These are phyloP conservation scores for Styela plicata DNA, from an alignment of 23 tunicate genomes.

Conservation along the genomic window DNA sequence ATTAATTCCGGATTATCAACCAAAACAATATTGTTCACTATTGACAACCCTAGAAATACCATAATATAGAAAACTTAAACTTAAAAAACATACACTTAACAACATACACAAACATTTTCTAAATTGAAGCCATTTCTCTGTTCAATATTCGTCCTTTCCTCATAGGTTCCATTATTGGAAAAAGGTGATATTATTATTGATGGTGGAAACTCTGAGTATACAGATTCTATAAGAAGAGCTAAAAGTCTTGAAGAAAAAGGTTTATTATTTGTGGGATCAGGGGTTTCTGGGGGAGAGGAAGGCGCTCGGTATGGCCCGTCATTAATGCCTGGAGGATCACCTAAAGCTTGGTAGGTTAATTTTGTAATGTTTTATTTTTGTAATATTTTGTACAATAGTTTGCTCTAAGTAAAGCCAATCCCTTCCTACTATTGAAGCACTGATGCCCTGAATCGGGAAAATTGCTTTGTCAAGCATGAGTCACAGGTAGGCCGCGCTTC, in stretches of 20 bases:
- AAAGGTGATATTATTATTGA: slow-evolving; percentile 91
- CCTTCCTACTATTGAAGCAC: too few species aligned
- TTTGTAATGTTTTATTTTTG: not conserved
- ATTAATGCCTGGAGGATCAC: slow-evolving; percentile 93
- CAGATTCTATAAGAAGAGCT: slow-evolving; percentile 64
- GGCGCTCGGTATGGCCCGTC: slow-evolving; percentile 97
- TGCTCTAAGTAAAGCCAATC: too few species aligned
- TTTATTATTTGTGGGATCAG: slow-evolving; percentile 86
- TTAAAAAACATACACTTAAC: not conserved
- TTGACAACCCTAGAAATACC: too few species aligned
- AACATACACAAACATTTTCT: not conserved
- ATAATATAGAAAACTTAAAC: too few species aligned
- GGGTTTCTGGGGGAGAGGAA: slow-evolving; percentile 96
- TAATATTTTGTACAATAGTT: too few species aligned
- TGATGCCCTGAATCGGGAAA: too few species aligned
- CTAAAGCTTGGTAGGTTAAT: slow-evolving; percentile 61
- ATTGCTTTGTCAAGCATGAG: too few species aligned
- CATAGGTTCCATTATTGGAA: slow-evolving; percentile 68
- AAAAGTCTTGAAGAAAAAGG: slow-evolving; percentile 46
- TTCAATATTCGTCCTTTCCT: not conserved
- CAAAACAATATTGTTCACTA: too few species aligned
- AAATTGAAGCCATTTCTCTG: too few species aligned
- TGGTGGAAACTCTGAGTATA: slow-evolving; percentile 93
- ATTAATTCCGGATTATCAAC: too few species aligned
- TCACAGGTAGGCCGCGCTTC: too few species aligned